Base-by-base conservation (phyloP, 2,797 vertebrate species). In the Tokudaia tokunoshimensis region DNA sequence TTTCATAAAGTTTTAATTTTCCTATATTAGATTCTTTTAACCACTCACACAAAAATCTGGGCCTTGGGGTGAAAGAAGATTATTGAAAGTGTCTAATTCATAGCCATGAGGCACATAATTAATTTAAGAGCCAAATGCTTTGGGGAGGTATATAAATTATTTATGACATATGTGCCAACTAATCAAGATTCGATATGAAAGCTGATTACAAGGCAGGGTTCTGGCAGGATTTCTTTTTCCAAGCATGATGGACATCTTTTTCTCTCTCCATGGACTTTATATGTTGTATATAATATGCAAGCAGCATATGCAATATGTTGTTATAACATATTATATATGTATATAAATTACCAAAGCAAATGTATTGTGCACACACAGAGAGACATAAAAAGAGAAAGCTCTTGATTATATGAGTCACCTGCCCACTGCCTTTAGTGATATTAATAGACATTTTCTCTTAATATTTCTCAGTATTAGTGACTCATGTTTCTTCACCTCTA, bases 91-190 rank as follows among this genome's bases (percentile, higher is more conserved):
- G 20, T 86, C 79, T 92, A 59, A 92, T 95, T 89, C 72, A 76
- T 90, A 61, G 17, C 17, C 96, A 96, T 55, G 78, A 95, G 41
- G 74, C 1, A 78, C 41, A 89, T 90, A 89, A 95, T 97, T 97
- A 96, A 97, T 92, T 94, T 96, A 85, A 95, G 57, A 92, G 50
- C 93, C 82, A 79, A 91, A 95, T 94, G 57, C 80, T 87, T 94
- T 96, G 80, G 75, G 63, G 83, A 97, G 57, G 67, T 14, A 67
- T 88, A 13, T 80, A 92, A 80, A 90, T 95, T 70, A 7, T 97
- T 96, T 96, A 97, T 95, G 96, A 41, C 61, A 67, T 61, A 84
- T 86, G 91, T 50, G 11, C 81, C 75, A 96, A 5, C 19, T 92
- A 96, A 95, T 84, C 10, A 95, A 97, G 41, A 82, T 88, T 79